Evolutionary conservation across 1,140 invertebrate genomes (phyloP).

Genomic region (Bilobella aurantiaca): DNA sequence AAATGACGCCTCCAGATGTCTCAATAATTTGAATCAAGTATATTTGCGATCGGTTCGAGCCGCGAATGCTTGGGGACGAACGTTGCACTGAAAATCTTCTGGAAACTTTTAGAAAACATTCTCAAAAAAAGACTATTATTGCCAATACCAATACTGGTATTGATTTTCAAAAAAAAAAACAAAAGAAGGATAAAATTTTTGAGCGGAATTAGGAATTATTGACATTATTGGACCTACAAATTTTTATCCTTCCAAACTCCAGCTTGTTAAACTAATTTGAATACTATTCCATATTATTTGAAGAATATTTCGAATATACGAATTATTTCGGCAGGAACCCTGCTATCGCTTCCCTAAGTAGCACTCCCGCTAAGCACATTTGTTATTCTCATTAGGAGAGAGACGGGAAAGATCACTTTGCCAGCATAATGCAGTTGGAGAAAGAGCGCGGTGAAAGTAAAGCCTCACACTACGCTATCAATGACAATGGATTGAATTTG

Average conservation of each 20-base stretch:
- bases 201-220: not conserved
- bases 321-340: too few relatives aligned
- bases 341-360: not conserved
- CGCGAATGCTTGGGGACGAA: too few relatives aligned
- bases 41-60: too few relatives aligned
- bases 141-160: too few relatives aligned
- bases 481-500: conserved; percentile 5
- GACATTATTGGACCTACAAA: not conserved
- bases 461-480: not conserved
- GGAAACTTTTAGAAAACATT: not conserved
- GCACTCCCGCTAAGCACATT: conserved; percentile 1
- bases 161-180: too few relatives aligned
- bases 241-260: too few relatives aligned
- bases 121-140: too few relatives aligned
- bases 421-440: not conserved
- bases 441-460: not conserved
- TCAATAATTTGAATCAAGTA: too few relatives aligned
- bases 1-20: not conserved
- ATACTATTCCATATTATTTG: not conserved
- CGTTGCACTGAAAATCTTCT: too few relatives aligned
- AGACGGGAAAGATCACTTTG: conserved; percentile 5
- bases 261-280: not conserved
- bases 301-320: too few relatives aligned
- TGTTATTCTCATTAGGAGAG: conserved; percentile 4
- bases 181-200: too few relatives aligned